phyloP scores from a whole-genome alignment of 1,140 invertebrate species.

The fruit fly (Drosophila melanogaster) region DNA sequence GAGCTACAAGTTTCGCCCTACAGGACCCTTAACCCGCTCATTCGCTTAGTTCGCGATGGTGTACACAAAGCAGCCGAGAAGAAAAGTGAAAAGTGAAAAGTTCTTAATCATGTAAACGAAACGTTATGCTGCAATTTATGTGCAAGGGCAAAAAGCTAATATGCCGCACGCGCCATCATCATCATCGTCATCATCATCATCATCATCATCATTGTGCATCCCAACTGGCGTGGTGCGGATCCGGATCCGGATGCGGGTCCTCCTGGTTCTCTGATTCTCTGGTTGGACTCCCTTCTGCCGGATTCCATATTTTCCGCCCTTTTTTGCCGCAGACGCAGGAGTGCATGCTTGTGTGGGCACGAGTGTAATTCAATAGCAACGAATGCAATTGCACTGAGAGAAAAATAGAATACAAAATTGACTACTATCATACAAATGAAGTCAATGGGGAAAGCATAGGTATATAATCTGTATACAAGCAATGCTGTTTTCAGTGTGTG shows the following conservation, averaged over 20 bases:
- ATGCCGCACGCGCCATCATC: constrained; percentile 33
- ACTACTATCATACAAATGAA: too few relatives aligned
- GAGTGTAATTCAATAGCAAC: constrained; percentile 25
- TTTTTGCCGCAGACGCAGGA: not conserved
- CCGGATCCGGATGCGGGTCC: too few relatives aligned
- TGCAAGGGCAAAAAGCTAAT: constrained; percentile 43
- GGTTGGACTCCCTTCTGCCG: not conserved
- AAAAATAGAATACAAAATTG: not conserved
- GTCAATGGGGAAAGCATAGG: too few relatives aligned
- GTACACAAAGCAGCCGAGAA: not conserved
- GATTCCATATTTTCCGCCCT: not conserved
- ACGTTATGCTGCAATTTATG: constrained; percentile 52
- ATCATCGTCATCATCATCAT: not conserved
- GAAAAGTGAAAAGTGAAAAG: constrained; percentile 16
- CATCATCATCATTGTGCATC: constrained; percentile 14
- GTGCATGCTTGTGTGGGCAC: not conserved
- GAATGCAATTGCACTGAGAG: constrained; percentile 14
- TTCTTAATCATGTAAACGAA: constrained; percentile 53
- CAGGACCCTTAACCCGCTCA: not conserved
- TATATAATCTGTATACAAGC: too few relatives aligned
- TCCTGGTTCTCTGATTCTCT: not conserved
- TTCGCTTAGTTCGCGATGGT: not conserved
- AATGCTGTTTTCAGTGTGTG: too few relatives aligned
- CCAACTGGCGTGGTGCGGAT: too few relatives aligned
- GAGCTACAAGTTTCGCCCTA: constrained; percentile 23